These are phyloP conservation scores for Drosophila triauraria DNA, from an alignment of 1,140 invertebrate genomes.

Conservation along the genomic window DNA sequence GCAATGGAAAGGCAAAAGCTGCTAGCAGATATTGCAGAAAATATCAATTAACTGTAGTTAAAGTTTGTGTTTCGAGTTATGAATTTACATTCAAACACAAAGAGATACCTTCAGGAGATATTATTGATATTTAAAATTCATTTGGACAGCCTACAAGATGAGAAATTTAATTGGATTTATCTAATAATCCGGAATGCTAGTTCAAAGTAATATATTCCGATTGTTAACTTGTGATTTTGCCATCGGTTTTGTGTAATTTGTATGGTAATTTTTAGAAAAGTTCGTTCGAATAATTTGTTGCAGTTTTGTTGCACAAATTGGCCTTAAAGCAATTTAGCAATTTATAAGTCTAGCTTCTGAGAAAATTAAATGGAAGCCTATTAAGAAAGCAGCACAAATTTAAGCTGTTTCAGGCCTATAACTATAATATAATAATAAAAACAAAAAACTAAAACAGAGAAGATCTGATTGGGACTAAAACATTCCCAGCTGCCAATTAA, in stretches of 20 bases:
- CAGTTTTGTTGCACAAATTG: neutral
- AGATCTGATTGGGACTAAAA: too few species aligned
- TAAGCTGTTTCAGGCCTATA: neutral
- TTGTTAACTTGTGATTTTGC: neutral
- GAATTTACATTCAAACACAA: constrained; percentile 28
- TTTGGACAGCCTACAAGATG: neutral
- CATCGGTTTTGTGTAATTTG: neutral
- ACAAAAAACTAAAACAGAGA: too few species aligned
- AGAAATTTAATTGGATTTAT: neutral
- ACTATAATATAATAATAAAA: too few species aligned
- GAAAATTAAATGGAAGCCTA: too few species aligned
- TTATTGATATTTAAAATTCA: constrained; percentile 8
- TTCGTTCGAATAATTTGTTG: neutral
- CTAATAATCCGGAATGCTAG: neutral
- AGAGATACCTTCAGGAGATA: constrained; percentile 13
- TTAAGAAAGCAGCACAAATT: neutral
- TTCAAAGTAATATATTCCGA: neutral
- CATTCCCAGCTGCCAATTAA: neutral
- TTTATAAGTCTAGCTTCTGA: too few species aligned
- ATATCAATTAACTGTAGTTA: constrained; percentile 54
- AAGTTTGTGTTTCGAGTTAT: constrained; percentile 28
- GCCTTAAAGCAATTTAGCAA: neutral
- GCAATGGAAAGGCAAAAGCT: constrained; percentile 11
- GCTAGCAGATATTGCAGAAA: constrained; percentile 16
- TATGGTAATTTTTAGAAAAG: neutral